A percentile compares a stretch with the other conserved stretches of the same genome.
phyloP scores from a whole-genome alignment of 2,113 vertebrate species.

The Amphiprion ocellaris region DNA sequence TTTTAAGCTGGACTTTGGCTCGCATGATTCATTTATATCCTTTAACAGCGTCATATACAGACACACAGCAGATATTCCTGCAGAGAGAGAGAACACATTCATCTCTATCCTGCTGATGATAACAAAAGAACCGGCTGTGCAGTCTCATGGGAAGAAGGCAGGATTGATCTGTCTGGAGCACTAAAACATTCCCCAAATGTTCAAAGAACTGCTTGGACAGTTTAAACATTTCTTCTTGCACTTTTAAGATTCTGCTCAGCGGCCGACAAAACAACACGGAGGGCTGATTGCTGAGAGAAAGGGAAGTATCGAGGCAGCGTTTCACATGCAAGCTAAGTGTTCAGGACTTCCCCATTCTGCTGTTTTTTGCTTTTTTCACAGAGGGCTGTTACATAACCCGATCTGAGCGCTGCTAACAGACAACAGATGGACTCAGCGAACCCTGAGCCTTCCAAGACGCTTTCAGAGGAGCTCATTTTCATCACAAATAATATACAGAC shows the following conservation, averaged over 20 bases:
- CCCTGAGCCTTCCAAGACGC: conserved; percentile 8
- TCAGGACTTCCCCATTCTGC: conserved; percentile 66
- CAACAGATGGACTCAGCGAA: conserved; percentile 58
- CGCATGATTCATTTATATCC: background rate
- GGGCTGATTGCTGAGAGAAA: conserved; percentile 51
- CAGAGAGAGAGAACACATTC: conserved; percentile 7
- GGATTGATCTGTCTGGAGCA: conserved; percentile 26
- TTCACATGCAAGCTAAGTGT: conserved; percentile 46
- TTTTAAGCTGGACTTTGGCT: background rate
- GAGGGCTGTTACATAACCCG: conserved; percentile 74
- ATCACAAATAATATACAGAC: conserved; percentile 4
- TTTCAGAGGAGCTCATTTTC: conserved; percentile 14
- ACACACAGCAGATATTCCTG: background rate
- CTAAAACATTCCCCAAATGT: conserved; percentile 19
- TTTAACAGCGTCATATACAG: background rate
- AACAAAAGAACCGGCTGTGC: conserved; percentile 36
- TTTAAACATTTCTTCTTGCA: conserved; percentile 34
- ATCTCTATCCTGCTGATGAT: conserved; percentile 34
- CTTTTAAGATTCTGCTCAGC: conserved; percentile 61
- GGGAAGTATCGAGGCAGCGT: conserved; percentile 54
- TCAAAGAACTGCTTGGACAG: conserved; percentile 28
- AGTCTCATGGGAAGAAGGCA: conserved; percentile 33
- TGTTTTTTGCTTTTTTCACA: conserved; percentile 33
- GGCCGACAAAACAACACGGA: background rate
- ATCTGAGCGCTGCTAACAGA: conserved; percentile 40